phyloP scores from a whole-genome alignment of 2,113 vertebrate species.

The Calidris pygmaea region DNA sequence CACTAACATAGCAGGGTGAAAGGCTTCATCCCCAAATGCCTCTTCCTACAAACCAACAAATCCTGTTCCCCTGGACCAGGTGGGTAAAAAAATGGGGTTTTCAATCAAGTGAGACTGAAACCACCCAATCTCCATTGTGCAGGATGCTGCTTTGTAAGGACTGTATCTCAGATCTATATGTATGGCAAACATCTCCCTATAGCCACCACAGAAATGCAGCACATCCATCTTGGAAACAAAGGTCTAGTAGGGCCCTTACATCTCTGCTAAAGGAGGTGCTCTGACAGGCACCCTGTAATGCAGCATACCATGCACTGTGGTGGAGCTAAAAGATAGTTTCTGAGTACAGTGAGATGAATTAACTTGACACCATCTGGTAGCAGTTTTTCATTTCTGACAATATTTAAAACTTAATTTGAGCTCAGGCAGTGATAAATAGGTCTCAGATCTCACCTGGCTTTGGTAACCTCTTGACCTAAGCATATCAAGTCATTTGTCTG shows the following conservation, averaged over 20 bases:
- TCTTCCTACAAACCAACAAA: background rate
- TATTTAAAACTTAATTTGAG: slow-evolving; percentile 82
- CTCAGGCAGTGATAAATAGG: slow-evolving; percentile 80
- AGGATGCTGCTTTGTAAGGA: background rate
- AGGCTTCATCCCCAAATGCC: background rate
- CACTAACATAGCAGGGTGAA: background rate
- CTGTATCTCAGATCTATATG: accelerated
- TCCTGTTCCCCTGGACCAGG: background rate
- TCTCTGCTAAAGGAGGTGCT: background rate
- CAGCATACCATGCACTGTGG: background rate
- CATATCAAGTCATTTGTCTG: slow-evolving; percentile 73
- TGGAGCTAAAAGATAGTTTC: slow-evolving; percentile 41
- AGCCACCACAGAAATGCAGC: background rate
- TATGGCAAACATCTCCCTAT: background rate
- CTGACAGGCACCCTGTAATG: background rate
- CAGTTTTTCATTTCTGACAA: slow-evolving; percentile 80
- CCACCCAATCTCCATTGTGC: background rate
- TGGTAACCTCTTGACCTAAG: slow-evolving; percentile 76
- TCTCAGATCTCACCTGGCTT: slow-evolving; percentile 77
- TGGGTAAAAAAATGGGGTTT: background rate
- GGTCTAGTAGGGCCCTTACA: background rate
- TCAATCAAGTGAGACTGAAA: background rate
- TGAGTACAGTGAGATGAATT: slow-evolving; percentile 48
- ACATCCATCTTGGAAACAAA: background rate
- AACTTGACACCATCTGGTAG: slow-evolving; percentile 77